These are phyloP conservation scores for Rhyzopertha dominica DNA, from an alignment of 1,140 invertebrate species.

Conservation along the genomic window DNA sequence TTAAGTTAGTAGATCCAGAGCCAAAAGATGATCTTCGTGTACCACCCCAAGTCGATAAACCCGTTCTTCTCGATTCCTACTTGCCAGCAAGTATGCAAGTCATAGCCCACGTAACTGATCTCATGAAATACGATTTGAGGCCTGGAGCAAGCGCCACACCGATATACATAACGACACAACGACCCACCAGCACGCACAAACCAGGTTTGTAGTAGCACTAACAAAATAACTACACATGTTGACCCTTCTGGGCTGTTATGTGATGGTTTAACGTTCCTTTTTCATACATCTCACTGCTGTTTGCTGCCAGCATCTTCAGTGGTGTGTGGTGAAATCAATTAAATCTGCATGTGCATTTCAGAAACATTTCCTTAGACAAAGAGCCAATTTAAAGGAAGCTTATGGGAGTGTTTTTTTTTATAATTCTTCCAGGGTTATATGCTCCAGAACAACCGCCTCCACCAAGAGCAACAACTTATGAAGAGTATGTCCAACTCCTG, in stretches of 20 bases:
- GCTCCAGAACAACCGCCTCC: not conserved
- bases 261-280: no score
- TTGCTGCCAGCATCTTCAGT: no score
- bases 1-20: no score
- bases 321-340: no score
- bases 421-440: not conserved
- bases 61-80: constrained; percentile 40
- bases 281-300: no score
- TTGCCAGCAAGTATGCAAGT: constrained; percentile 55
- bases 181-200: no score
- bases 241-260: no score
- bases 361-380: not conserved
- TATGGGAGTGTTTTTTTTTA: not conserved
- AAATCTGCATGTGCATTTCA: not conserved
- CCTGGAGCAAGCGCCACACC: constrained; percentile 13
- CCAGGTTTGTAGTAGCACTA: no score
- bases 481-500: constrained; percentile 22
- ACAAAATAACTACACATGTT: no score
- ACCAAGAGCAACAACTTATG: constrained; percentile 11
- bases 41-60: constrained; percentile 25
- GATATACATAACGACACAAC: not conserved
- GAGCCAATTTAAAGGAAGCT: not conserved
- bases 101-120: constrained; percentile 53
- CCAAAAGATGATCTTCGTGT: no score
- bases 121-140: constrained; percentile 51